phyloP scores from a whole-genome alignment of 2,113 vertebrate genomes.

The Dromas ardeola region DNA sequence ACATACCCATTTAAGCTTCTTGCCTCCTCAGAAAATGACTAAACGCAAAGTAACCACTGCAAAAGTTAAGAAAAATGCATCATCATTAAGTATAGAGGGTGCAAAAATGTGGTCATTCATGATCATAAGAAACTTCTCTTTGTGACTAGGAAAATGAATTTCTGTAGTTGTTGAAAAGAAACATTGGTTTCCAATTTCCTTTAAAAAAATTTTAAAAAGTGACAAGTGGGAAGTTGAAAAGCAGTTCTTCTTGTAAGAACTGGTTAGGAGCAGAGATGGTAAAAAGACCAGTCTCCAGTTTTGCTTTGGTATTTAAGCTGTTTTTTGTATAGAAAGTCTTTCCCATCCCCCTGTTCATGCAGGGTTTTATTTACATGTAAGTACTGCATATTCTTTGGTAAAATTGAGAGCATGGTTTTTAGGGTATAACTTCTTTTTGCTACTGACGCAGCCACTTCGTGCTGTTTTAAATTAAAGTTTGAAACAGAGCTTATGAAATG shows the following conservation, averaged over 20 bases:
- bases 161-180: not conserved
- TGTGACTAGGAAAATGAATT: not conserved
- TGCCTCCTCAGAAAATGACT: slow-evolving; percentile 8
- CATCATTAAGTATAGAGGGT: not conserved
- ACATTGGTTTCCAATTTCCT: not conserved
- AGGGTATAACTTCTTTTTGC: not conserved
- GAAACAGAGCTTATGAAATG: not conserved
- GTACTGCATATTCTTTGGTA: not conserved
- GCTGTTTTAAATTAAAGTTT: not conserved
- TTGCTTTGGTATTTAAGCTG: not conserved
- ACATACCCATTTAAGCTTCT: not conserved
- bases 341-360: not conserved
- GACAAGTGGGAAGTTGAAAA: not conserved
- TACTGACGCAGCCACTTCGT: not conserved
- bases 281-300: not conserved
- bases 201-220: not conserved
- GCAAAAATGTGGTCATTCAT: not conserved
- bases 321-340: not conserved
- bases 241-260: not conserved
- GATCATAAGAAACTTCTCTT: not conserved
- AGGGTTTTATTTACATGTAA: not conserved
- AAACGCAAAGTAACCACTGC: not conserved
- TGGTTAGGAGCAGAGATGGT: not conserved
- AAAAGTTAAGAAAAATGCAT: not conserved
- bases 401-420: not conserved